A percentile compares a stretch with the other conserved stretches of the same genome.
phyloP scores from a whole-genome alignment of 2,888 invertebrate species.

The Nemotelus pantherinus region DNA sequence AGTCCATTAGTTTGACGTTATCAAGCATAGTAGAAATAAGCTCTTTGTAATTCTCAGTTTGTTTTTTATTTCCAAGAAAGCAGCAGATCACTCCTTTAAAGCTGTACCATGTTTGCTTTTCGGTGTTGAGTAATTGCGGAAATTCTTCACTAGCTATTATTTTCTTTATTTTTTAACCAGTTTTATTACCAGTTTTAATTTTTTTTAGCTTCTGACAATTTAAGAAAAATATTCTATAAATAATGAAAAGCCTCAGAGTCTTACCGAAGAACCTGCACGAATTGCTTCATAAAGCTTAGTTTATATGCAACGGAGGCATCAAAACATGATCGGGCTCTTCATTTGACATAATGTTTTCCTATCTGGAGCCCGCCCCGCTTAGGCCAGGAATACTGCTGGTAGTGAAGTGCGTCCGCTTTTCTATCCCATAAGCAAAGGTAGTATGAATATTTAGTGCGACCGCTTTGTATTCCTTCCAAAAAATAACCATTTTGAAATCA shows the following conservation, averaged over 20 bases:
- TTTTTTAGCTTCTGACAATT: conserved; percentile 19
- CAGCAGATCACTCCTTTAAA: conserved; percentile 32
- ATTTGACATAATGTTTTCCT: conserved; percentile 18
- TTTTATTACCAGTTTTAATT: conserved; percentile 8
- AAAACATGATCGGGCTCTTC: neutral
- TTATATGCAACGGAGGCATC: conserved; percentile 28
- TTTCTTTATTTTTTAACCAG: conserved; percentile 16
- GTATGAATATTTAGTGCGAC: conserved; percentile 52
- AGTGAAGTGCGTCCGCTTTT: conserved; percentile 44
- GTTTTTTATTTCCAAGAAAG: conserved; percentile 53
- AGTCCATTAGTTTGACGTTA: conserved; percentile 48
- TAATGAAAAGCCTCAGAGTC: conserved; percentile 30
- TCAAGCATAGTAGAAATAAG: conserved; percentile 51
- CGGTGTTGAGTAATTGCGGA: conserved; percentile 3
- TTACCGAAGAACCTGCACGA: conserved; percentile 25
- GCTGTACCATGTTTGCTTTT: conserved; percentile 33
- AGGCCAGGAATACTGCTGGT: conserved; percentile 19
- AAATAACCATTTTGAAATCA: conserved; percentile 57
- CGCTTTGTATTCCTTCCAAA: conserved; percentile 53
- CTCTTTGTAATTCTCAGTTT: conserved; percentile 53
- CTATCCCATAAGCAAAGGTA: conserved; percentile 54
- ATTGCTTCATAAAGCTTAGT: conserved; percentile 32
- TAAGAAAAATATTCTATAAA: conserved; percentile 29
- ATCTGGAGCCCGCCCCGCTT: conserved; percentile 6
- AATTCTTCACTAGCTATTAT: conserved; percentile 18